These are phyloP conservation scores for Mongoloraphidia duomilia DNA, from an alignment of 2,888 invertebrate species.

Conservation along the genomic window DNA sequence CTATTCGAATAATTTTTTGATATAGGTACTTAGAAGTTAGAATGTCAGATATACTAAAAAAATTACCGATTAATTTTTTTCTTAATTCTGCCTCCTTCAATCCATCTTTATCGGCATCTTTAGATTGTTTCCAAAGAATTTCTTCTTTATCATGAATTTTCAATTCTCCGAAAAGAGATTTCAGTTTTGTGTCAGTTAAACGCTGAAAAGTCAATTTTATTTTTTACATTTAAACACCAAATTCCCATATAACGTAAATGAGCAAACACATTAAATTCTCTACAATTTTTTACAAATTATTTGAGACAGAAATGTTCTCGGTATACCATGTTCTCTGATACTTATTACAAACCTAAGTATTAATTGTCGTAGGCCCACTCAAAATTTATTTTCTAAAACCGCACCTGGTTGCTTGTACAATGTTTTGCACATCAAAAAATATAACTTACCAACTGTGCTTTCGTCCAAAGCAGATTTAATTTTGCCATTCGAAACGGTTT, in stretches of 20 bases:
- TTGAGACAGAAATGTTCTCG: too few species aligned
- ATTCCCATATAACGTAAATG: too few species aligned
- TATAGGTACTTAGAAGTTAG: conserved; percentile 15
- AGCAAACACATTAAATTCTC: too few species aligned
- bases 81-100: conserved; percentile 66
- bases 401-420: neutral
- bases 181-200: conserved; percentile 67
- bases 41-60: too few species aligned
- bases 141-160: conserved; percentile 90
- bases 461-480: conserved; percentile 76
- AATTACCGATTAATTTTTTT: conserved; percentile 52
- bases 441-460: conserved; percentile 67
- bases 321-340: neutral
- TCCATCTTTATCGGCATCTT: conserved; percentile 71
- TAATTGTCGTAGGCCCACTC: too few species aligned
- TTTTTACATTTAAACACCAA: too few species aligned
- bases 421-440: conserved; percentile 3
- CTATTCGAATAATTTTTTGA: conserved; percentile 23
- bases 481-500: conserved; percentile 85
- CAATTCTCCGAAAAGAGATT: conserved; percentile 74
- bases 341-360: neutral
- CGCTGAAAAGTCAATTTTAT: conserved; percentile 37
- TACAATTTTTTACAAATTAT: too few species aligned
- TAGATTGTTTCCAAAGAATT: conserved; percentile 65
- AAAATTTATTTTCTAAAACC: neutral